Percentiles rank a stretch among this genome's conserved stretches.
phyloP scores from a whole-genome alignment of 2,113 vertebrate species.

The Dasyurus viverrinus region DNA sequence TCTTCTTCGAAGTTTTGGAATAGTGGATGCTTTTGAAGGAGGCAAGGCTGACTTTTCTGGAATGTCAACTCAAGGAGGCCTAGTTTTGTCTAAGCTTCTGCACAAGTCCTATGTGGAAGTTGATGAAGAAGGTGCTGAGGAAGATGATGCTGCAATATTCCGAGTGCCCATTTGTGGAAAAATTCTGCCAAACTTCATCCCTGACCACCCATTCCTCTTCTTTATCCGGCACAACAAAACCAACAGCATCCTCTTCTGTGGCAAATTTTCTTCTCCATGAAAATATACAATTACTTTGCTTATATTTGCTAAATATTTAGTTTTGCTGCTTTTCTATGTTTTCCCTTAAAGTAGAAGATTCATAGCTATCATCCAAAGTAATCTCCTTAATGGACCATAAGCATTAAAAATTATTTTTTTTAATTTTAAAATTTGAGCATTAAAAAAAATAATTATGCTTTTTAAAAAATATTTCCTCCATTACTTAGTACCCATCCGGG shows the following conservation, averaged over 20 bases:
- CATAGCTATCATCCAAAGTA: background rate
- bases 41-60: constrained; percentile 84
- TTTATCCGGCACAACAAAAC: constrained; percentile 84
- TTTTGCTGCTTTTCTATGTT: background rate
- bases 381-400: background rate
- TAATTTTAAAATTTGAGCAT: too few species aligned
- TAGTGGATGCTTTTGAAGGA: constrained; percentile 83
- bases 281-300: accelerated
- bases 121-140: constrained; percentile 93
- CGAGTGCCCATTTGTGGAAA: constrained; percentile 73
- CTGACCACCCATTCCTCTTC: constrained; percentile 87
- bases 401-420: too few species aligned
- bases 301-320: accelerated
- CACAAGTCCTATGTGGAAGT: constrained; percentile 94
- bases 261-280: constrained; percentile 82
- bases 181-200: constrained; percentile 74
- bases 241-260: constrained; percentile 82
- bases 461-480: background rate
- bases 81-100: constrained; percentile 88
- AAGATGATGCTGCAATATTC: constrained; percentile 83
- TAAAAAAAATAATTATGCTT: background rate
- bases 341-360: background rate
- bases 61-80: constrained; percentile 81
- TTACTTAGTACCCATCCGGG: background rate
- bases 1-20: constrained; percentile 85